A percentile compares a stretch with the other conserved stretches of the same genome.
Evolutionary conservation across 2,888 invertebrate genomes (phyloP).

Genomic region (Phytoseiulus persimilis): DNA sequence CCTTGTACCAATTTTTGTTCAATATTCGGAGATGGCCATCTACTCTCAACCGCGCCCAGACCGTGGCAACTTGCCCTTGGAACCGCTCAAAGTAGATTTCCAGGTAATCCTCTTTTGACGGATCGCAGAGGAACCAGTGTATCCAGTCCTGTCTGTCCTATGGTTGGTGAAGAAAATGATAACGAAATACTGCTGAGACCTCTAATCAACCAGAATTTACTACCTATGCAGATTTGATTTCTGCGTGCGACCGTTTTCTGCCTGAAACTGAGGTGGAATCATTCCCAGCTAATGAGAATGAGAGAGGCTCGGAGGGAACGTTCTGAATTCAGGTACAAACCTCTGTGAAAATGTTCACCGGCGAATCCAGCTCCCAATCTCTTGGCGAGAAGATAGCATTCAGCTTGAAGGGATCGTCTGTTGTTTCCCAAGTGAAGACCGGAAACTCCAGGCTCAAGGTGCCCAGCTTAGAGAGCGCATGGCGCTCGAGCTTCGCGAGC

Average conservation of each 20-base stretch:
- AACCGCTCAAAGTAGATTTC: background rate
- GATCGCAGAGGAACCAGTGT: background rate
- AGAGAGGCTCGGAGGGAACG: background rate
- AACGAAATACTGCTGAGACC: background rate
- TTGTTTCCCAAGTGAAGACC: background rate
- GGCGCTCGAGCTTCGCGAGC: background rate
- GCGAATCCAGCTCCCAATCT: background rate
- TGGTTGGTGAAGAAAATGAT: background rate
- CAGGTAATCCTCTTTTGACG: background rate
- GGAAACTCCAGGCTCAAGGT: background rate
- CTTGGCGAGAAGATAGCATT: background rate
- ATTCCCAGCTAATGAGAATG: background rate
- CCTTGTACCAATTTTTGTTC: background rate
- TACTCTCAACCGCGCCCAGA: background rate
- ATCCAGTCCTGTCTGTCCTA: conserved; percentile 9
- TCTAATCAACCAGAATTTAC: no score
- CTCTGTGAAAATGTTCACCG: background rate
- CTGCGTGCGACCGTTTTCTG: no score
- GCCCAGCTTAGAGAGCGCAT: background rate
- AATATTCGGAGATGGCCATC: background rate
- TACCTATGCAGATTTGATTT: no score
- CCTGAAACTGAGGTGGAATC: no score
- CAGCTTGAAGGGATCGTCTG: background rate
- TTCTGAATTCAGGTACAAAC: background rate
- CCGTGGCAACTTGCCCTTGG: background rate